Percentiles rank a stretch among this genome's conserved stretches.
Conservation (phyloP, 2,888 invertebrate species). For the Tuta absoluta region DNA sequence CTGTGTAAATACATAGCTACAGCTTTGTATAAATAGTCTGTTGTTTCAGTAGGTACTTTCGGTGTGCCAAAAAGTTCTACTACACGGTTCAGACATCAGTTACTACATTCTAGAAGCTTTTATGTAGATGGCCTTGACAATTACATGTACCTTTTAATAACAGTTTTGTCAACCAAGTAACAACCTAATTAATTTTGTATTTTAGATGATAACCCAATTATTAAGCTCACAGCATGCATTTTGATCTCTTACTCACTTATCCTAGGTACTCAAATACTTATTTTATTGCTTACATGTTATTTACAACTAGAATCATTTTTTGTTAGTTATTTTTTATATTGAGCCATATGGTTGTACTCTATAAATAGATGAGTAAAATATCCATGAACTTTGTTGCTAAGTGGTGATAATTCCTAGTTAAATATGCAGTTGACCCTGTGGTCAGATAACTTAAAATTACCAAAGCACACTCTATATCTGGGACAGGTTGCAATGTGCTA, state of each 20-base stretch:
- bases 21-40: constrained; percentile 7
- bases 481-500: constrained; percentile 9
- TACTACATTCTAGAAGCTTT: neutral
- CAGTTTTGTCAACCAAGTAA: neutral
- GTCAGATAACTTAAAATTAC: constrained; percentile 24
- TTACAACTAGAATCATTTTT: neutral
- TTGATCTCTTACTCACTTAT: neutral
- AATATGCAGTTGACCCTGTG: constrained; percentile 28
- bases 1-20: constrained; percentile 4
- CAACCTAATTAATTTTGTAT: neutral
- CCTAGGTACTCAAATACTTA: neutral
- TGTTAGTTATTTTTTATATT: neutral
- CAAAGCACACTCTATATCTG: constrained; percentile 14
- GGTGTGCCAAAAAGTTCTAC: neutral
- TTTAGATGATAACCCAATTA: neutral
- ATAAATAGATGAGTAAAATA: neutral
- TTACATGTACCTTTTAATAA: neutral
- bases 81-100: neutral
- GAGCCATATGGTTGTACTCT: neutral
- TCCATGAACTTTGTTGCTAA: neutral
- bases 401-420: constrained; percentile 13
- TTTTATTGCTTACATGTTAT: neutral
- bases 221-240: neutral
- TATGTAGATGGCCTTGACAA: constrained; percentile 1
- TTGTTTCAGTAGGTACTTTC: neutral